Conservation (phyloP, 2,797 vertebrate genomes). For the Channa striata region DNA sequence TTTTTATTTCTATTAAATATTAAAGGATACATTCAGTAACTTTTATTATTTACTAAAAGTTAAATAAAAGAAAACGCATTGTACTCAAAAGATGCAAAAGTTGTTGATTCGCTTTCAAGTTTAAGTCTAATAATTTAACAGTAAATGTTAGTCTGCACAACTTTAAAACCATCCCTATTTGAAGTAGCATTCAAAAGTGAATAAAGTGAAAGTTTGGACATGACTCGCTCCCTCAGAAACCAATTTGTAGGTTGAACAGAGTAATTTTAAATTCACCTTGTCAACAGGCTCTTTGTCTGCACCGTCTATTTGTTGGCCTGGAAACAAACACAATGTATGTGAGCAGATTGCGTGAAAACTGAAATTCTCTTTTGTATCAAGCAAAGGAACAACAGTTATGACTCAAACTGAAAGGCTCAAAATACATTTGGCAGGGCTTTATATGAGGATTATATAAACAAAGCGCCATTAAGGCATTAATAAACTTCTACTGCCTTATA, state of each 20-base stretch:
- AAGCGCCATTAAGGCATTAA: slow-evolving; percentile 31
- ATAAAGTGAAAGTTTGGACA: slow-evolving; percentile 50
- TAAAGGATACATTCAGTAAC: slow-evolving; percentile 10
- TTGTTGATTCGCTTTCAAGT: slow-evolving; percentile 25
- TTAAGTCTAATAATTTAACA: slow-evolving; percentile 37
- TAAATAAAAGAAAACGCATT: slow-evolving; percentile 22
- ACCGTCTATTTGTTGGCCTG: slow-evolving; percentile 73
- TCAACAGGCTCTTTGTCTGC: slow-evolving; percentile 73
- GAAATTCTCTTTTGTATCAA: slow-evolving; percentile 53
- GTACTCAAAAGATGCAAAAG: neutral
- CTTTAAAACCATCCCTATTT: slow-evolving; percentile 55
- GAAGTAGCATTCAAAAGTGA: slow-evolving; percentile 50
- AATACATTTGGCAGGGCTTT: slow-evolving; percentile 51
- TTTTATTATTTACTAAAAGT: slow-evolving; percentile 17
- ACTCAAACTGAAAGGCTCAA: slow-evolving; percentile 44
- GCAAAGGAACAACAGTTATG: slow-evolving; percentile 37
- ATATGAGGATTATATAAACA: slow-evolving; percentile 34
- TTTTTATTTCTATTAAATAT: too few relatives aligned
- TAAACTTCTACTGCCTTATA: slow-evolving; percentile 15
- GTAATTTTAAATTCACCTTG: slow-evolving; percentile 80
- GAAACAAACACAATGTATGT: slow-evolving; percentile 73
- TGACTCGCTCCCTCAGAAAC: slow-evolving; percentile 66
- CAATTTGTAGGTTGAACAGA: slow-evolving; percentile 71
- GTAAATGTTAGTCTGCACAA: slow-evolving; percentile 28
- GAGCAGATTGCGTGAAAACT: slow-evolving; percentile 62